Evolutionary conservation across 2,797 vertebrate genomes (phyloP).

Genomic region (Holocentrus rufus): DNA sequence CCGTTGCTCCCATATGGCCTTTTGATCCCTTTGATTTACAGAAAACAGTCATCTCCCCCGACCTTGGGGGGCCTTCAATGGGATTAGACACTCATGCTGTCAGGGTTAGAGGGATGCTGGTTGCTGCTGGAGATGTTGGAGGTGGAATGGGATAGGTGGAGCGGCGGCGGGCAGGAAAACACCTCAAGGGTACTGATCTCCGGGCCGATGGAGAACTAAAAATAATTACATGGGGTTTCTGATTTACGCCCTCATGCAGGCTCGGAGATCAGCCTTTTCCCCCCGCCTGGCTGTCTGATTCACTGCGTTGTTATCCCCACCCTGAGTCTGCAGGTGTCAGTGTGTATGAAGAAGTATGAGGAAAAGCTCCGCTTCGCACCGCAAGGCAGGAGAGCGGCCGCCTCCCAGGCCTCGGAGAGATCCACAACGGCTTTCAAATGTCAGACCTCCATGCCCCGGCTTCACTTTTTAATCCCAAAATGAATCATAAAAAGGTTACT

Average conservation of each 20-base stretch:
- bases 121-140: conserved; percentile 23
- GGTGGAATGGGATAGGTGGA: conserved; percentile 5
- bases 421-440: conserved; percentile 67
- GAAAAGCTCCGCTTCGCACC: conserved; percentile 37
- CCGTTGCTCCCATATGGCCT: neutral
- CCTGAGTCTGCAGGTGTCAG: conserved; percentile 64
- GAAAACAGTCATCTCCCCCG: conserved; percentile 37
- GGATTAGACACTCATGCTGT: conserved; percentile 62
- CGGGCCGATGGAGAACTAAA: conserved; percentile 61
- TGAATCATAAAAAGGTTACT: conserved; percentile 59
- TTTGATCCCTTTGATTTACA: conserved; percentile 28
- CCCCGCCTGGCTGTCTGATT: conserved; percentile 54
- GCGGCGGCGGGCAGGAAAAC: conserved; percentile 29
- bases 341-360: conserved; percentile 42
- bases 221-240: conserved; percentile 63
- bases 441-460: conserved; percentile 56
- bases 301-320: conserved; percentile 45
- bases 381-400: conserved; percentile 39
- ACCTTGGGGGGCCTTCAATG: conserved; percentile 32
- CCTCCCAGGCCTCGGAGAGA: conserved; percentile 50
- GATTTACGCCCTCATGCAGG: conserved; percentile 55
- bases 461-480: conserved; percentile 55
- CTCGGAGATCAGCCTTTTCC: conserved; percentile 31
- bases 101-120: conserved; percentile 42
- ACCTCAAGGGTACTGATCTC: conserved; percentile 62